A percentile compares a stretch with the other conserved stretches of the same genome.
Conservation (phyloP, 2,113 vertebrate species). For the Neolamprologus kungweensis region DNA sequence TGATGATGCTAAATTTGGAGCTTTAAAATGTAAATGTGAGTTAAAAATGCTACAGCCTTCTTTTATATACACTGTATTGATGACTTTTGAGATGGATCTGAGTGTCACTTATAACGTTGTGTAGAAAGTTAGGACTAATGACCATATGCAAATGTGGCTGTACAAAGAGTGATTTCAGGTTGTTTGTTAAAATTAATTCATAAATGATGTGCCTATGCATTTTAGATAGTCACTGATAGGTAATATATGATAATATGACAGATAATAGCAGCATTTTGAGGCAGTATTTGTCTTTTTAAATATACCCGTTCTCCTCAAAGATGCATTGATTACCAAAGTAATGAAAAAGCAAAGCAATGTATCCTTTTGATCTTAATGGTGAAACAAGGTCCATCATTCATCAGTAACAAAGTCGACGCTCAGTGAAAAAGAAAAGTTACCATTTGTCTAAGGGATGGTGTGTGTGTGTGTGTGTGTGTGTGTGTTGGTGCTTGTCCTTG, state of each 20-base stretch:
- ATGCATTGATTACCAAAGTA: neutral
- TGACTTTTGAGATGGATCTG: neutral
- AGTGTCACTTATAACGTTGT: neutral
- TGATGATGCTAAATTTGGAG: neutral
- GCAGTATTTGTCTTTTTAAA: neutral
- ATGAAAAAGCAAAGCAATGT: neutral
- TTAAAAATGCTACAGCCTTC: neutral
- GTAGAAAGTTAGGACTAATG: neutral
- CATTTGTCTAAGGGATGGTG: conserved; percentile 30
- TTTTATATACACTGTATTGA: neutral
- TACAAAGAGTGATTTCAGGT: neutral
- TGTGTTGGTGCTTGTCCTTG: neutral
- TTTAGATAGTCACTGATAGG: neutral
- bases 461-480: neutral
- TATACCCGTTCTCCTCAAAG: neutral
- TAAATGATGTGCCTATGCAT: neutral
- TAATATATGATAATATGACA: neutral
- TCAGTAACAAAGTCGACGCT: neutral
- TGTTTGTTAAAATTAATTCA: neutral
- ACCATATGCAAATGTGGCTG: neutral
- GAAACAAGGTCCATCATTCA: conserved; percentile 7
- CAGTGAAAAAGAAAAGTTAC: neutral
- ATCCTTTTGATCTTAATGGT: neutral
- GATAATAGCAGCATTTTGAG: neutral
- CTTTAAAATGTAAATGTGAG: neutral